Base-by-base conservation (phyloP, 2,797 vertebrate species). In the Sciaenops ocellatus region DNA sequence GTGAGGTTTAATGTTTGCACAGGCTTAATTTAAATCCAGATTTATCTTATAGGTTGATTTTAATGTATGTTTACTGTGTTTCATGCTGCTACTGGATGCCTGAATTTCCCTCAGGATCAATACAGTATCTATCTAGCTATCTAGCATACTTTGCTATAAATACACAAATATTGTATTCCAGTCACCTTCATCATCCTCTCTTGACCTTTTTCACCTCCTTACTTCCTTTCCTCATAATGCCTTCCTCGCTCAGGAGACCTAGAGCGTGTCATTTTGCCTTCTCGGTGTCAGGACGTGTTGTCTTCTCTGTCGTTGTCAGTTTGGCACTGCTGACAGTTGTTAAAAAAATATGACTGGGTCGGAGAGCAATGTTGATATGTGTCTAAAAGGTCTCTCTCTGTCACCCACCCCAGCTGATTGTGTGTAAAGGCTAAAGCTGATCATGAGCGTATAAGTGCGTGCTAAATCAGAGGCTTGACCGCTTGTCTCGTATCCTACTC, bases 401-500 rank as follows among this genome's bases (percentile, higher is more conserved):
- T 8, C 34, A 6, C 34, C 34, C n/a, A 18, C 42, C 48, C 9
- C 57, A 69, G 44, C n/a, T 56, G 38, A 38, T 38, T 38, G n/a
- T 55, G 73, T 28, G 7, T 59, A 67, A 72, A 77, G 67, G 55
- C 9, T 41, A 38, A 62, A 67, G 68, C 56, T 44, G 15, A 75
- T 13, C n/a, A 9, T 3, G 1, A 70, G 18, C 17, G 18, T 55
- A 30, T 11, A 44, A 24, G 18, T 61, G 48, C 55, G 11, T 71
- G 57, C 57, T 60, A 47, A 69, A 61, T 80, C 64, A 51, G 16
- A 75, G 46, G 54, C 38, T 69, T 38, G 47, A 74, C 62, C 34
- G 8, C 34, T 38, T 38, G 15, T 34, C 56, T 61, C 8, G 2
- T 73, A 48, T 66, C 79, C 2, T 68, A 26, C 11, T 65, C 5